Evolutionary conservation across 2,888 invertebrate species (phyloP), one percentile per base, ranked within the genome.

Genomic region (Ormia ochracea): DNA sequence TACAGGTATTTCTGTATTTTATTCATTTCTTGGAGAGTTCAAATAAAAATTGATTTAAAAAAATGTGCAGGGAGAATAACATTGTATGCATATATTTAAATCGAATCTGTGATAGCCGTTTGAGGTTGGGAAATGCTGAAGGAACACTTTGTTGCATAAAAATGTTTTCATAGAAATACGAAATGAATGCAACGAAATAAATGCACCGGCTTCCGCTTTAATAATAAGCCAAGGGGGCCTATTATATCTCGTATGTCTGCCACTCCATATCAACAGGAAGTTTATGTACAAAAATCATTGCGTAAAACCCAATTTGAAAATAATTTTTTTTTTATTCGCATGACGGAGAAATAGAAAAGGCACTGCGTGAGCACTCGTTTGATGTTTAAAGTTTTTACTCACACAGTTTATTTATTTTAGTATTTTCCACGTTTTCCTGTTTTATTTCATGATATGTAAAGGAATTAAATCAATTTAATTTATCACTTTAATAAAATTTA

Each of bases 211-310:
- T 48, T 19, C 45, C 23, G 17, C 41, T 41, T 31, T 31, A 43
- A 17, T 45, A 14, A 43, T 12, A 43, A 17, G 36, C 69, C 58
- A 48, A 21, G 36, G 69, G 63, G 31, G 59, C 45, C 70, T 10
- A 41, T 41, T 70, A 31, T 9, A 61, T 17, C 23, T 23, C 1
- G 6, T 69, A 14, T 38, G 19, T 56, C 28, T 59, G 21, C 33
- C 28, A 41, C 9, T 43, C 59, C 14, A 23, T 50, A 28, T 31
- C 52, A 52, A 52, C 59, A 28, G 59, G 31, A 61, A 52, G 59
- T 70, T 56, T 54, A 33, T 68, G 41, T 54, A 33, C 50, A 52
- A 50, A 52, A 50, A 26, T 65, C 21, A 41, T 41, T 21, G 26
- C 14, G 28, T n/a, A 26, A 59, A 41, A 33, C 36, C 28, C 19